Evolutionary conservation across 2,888 invertebrate genomes (phyloP).

Genomic region (Encarsia formosa): DNA sequence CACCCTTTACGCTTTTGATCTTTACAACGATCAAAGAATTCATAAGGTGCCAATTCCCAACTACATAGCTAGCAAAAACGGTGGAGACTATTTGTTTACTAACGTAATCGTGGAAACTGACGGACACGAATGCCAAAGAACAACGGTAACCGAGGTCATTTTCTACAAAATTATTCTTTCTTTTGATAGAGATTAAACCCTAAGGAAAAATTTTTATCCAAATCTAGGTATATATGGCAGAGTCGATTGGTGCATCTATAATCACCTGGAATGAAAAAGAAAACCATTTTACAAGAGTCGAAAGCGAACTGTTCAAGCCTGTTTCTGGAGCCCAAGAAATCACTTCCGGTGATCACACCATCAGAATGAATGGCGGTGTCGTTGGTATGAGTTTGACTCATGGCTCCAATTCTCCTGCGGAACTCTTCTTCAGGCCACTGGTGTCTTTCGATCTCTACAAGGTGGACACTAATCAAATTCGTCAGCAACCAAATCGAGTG

Average conservation of each 20-base stretch:
- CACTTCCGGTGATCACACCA: constrained; percentile 37
- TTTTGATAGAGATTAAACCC: too few relatives aligned
- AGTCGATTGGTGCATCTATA: background rate
- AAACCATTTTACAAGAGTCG: too few relatives aligned
- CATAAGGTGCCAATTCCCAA: constrained; percentile 31
- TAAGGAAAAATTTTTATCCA: too few relatives aligned
- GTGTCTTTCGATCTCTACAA: background rate
- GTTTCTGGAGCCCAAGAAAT: constrained; percentile 12
- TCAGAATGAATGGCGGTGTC: constrained; percentile 65
- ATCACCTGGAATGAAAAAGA: too few relatives aligned
- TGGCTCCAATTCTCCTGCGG: fast-evolving
- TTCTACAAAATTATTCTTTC: background rate
- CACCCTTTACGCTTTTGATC: constrained; percentile 47
- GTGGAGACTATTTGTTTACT: constrained; percentile 25
- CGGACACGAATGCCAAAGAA: constrained; percentile 18
- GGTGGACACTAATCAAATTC: background rate
- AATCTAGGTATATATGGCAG: constrained; percentile 4
- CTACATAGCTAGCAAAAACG: constrained; percentile 25
- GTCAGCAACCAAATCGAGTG: too few relatives aligned
- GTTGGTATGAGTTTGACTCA: constrained; percentile 64
- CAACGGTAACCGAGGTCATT: constrained; percentile 26
- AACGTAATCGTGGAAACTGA: constrained; percentile 33
- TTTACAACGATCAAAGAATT: constrained; percentile 51
- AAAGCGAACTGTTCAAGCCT: constrained; percentile 23
- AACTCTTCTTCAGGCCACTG: background rate